Evolutionary conservation across 23 tunicate genomes (phyloP).

Genomic region (Oikopleura dioica): DNA sequence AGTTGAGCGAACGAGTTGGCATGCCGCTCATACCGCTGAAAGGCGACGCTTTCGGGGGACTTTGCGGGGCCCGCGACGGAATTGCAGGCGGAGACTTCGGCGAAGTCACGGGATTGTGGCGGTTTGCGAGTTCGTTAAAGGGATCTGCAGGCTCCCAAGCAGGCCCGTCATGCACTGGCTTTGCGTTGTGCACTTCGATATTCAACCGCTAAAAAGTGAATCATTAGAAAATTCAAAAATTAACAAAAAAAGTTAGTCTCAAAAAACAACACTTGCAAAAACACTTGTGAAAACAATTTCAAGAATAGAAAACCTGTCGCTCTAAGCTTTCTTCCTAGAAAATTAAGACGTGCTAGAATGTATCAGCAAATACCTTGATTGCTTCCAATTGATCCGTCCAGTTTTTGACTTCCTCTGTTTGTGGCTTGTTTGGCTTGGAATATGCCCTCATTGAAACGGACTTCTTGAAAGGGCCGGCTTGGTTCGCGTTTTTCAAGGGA

Average conservation of each 20-base stretch:
- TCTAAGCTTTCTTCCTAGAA: too few relatives aligned
- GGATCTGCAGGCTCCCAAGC: conserved; percentile 11
- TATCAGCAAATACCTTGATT: not conserved
- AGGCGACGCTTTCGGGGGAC: too few relatives aligned
- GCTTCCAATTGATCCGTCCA: conserved; percentile 10
- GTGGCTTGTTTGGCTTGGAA: not conserved
- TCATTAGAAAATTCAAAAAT: too few relatives aligned
- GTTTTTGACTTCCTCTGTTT: not conserved
- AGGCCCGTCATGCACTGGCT: not conserved
- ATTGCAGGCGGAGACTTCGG: too few relatives aligned
- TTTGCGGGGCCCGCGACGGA: too few relatives aligned
- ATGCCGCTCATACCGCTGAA: too few relatives aligned
- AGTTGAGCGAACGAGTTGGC: too few relatives aligned
- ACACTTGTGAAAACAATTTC: not conserved
- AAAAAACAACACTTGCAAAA: too few relatives aligned
- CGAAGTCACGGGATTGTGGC: too few relatives aligned
- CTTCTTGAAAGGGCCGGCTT: not conserved
- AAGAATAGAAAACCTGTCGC: not conserved
- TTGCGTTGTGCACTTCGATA: not conserved
- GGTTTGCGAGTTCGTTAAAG: not conserved
- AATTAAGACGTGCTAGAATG: not conserved
- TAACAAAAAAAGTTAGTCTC: too few relatives aligned
- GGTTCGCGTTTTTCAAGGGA: not conserved
- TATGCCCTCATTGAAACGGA: not conserved
- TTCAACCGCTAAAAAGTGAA: not conserved